Conservation (phyloP, 2,888 invertebrate species). For the Eupsilia transversa region DNA sequence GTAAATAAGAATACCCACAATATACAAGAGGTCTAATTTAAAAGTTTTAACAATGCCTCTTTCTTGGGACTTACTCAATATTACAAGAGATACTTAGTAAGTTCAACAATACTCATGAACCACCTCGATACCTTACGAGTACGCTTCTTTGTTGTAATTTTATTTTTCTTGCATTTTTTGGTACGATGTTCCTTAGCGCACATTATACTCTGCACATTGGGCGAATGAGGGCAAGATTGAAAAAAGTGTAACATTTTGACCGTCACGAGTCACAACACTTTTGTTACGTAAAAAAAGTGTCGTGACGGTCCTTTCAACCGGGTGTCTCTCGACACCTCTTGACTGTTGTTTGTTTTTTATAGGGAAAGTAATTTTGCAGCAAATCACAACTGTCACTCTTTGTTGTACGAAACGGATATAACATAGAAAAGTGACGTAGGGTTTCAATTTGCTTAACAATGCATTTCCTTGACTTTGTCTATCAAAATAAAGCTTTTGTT, state of each 20-base stretch:
- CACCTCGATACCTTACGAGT: constrained; percentile 16
- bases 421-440: not conserved
- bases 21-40: constrained; percentile 67
- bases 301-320: no score
- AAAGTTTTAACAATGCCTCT: constrained; percentile 74
- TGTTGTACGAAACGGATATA: not conserved
- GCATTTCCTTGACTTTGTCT: not conserved
- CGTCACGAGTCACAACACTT: no score
- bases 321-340: no score
- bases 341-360: no score
- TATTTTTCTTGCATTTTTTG: not conserved
- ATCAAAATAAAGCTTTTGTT: not conserved
- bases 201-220: no score
- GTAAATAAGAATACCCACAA: constrained; percentile 55
- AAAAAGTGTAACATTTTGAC: no score
- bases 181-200: no score
- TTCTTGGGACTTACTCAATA: constrained; percentile 60
- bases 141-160: not conserved
- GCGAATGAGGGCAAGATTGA: no score
- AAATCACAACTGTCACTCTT: not conserved
- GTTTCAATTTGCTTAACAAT: not conserved
- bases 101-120: constrained; percentile 53
- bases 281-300: no score
- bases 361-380: no score
- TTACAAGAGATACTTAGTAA: constrained; percentile 53